Evolutionary conservation across 2,113 vertebrate genomes (phyloP).

Genomic region (Leiothrix lutea): DNA sequence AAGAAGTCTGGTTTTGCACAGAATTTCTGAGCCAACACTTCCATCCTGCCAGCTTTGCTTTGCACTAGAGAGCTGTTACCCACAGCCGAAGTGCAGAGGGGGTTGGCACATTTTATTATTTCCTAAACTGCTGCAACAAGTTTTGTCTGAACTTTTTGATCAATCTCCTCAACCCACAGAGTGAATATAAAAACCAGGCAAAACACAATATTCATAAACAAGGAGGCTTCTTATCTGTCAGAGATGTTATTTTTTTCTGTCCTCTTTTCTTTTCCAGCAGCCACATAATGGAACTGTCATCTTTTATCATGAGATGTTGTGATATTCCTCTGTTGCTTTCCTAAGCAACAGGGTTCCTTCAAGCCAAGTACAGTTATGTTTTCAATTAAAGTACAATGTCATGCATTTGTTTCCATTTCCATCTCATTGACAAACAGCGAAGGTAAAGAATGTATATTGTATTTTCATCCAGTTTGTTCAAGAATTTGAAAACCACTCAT

Average conservation of each 20-base stretch:
- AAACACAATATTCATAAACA: not conserved
- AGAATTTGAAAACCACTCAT: not conserved
- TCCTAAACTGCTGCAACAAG: not conserved
- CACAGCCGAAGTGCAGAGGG: rapidly evolving
- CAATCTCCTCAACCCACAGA: not conserved
- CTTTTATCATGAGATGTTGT: not conserved
- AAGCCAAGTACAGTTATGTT: not conserved
- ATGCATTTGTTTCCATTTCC: not conserved
- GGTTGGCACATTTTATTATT: not conserved
- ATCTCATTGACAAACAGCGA: not conserved
- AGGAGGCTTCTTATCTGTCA: not conserved
- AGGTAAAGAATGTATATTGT: not conserved
- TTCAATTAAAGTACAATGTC: not conserved
- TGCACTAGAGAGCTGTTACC: not conserved
- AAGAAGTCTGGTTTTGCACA: not conserved
- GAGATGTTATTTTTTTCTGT: not conserved
- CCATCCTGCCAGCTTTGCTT: not conserved
- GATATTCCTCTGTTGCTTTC: not conserved
- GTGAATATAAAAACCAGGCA: not conserved
- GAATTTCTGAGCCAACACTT: not conserved
- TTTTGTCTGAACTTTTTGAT: not conserved
- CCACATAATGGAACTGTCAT: not conserved
- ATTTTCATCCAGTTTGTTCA: not conserved
- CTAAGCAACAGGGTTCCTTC: not conserved
- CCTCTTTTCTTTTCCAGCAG: not conserved